Conservation (phyloP, 2,113 vertebrate species). For the Rhinolophus ferrumequinum region DNA sequence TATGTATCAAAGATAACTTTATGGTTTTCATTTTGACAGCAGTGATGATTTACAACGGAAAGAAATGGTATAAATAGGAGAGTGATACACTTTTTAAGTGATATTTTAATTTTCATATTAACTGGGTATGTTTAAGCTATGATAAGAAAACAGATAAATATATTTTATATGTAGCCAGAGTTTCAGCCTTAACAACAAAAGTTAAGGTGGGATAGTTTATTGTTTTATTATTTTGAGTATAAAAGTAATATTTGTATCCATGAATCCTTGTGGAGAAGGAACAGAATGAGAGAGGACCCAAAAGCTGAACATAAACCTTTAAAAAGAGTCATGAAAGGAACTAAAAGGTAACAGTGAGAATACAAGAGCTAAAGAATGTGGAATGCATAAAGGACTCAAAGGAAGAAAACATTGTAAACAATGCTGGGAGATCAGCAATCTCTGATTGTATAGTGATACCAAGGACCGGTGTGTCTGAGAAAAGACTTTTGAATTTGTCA, state of each 20-base stretch:
- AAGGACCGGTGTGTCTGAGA: background rate
- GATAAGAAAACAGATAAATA: background rate
- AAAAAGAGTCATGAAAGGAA: background rate
- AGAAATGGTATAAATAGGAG: background rate
- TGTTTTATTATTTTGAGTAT: background rate
- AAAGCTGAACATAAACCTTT: background rate
- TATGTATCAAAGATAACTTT: slow-evolving; percentile 51
- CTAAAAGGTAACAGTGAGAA: background rate
- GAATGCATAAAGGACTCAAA: background rate
- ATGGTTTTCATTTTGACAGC: background rate
- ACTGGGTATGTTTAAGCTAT: background rate
- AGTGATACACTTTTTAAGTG: background rate
- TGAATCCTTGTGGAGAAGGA: background rate
- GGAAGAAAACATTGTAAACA: background rate
- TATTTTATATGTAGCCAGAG: background rate
- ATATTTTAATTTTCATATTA: slow-evolving; percentile 29
- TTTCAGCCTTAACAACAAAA: background rate
- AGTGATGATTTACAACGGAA: slow-evolving; percentile 10
- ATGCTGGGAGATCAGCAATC: background rate
- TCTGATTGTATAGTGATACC: background rate
- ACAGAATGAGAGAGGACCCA: background rate
- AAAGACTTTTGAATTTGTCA: background rate
- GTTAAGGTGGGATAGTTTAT: background rate
- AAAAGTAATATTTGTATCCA: background rate
- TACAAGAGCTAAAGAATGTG: background rate